Base-by-base conservation (phyloP, 2,797 vertebrate genomes). In the Melanotaenia boesemani region DNA sequence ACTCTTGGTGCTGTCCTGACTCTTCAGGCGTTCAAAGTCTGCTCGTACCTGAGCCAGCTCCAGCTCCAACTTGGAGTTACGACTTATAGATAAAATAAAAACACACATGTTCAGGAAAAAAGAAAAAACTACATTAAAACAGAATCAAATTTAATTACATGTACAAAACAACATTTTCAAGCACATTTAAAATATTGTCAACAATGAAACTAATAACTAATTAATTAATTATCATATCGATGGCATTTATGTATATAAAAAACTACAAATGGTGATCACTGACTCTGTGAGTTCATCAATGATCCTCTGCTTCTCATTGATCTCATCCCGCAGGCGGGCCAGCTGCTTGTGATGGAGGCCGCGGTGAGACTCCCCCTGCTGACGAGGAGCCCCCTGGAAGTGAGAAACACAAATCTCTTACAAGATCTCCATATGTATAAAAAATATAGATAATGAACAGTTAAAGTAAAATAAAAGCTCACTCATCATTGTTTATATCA, bases 271-370 rank as follows among this genome's bases (percentile, higher is more conserved):
- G 24, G 30, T 7, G 57, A 36, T 58, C 55, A 89, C 96, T 88
- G 79, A 98, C 97, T 98, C 97, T 18, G 95, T 96, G 70, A 98
- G 95, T 62, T 98, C 97, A 8, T 98, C 97, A 1, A 98, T 98
- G 82, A 95, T 93, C 86, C 96, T 96, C 90, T 98, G 97, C 85
- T 98, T 96, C 92, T 97, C 96, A 0, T 97, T 97, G 90, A 98
- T 97, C 93, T 98, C 97, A 4, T 98, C 97, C 18, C 97, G 93
- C 85, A 98, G 95, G 55, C 95, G 95, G 32, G 95, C 95, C 86
- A 98, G 93, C 91, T 98, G 97, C 89, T 96, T 93, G 87, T 98
- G 97, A 80, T 98, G 96, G 63, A 96, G 93, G 73, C 97, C 97
- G 0, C 95, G 95, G 77, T 97, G 95, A 48, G 88, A 85, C 55